These are phyloP conservation scores for Ceratina australensis DNA, from an alignment of 1,140 invertebrate species.

Conservation along the genomic window DNA sequence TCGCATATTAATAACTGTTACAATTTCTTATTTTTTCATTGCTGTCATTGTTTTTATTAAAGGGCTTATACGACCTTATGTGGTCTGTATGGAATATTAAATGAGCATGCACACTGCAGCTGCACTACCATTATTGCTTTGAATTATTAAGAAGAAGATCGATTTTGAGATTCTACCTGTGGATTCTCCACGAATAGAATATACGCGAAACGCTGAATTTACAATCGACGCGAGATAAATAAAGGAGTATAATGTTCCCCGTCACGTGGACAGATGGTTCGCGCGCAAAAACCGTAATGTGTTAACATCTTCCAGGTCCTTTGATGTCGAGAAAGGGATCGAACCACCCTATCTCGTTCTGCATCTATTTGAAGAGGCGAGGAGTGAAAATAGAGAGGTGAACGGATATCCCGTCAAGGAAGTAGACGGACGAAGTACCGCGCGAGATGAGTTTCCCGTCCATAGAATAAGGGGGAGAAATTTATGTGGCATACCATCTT, in stretches of 20 bases:
- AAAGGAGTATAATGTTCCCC: background rate
- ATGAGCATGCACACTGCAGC: too few species aligned
- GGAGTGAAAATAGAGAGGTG: conserved; percentile 15
- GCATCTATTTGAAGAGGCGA: conserved; percentile 19
- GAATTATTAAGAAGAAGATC: background rate
- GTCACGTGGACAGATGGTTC: background rate
- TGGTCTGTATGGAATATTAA: too few species aligned
- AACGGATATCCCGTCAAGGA: conserved; percentile 14
- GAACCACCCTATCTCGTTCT: background rate
- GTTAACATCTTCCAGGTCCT: conserved; percentile 16
- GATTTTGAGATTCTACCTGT: background rate
- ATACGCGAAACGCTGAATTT: background rate
- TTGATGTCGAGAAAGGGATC: conserved; percentile 18
- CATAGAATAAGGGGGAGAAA: conserved; percentile 23
- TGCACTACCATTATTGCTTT: background rate
- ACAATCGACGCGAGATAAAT: background rate
- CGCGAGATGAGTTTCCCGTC: conserved; percentile 1
- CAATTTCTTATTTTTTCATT: too few species aligned
- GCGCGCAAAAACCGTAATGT: background rate
- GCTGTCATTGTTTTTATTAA: too few species aligned
- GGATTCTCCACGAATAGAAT: background rate
- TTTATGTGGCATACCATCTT: conserved; percentile 35
- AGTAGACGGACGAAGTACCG: background rate
- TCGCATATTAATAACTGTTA: too few species aligned
- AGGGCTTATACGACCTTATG: too few species aligned